phyloP scores from a whole-genome alignment of 2,113 vertebrate species.

The Pollimyrus isidori region DNA sequence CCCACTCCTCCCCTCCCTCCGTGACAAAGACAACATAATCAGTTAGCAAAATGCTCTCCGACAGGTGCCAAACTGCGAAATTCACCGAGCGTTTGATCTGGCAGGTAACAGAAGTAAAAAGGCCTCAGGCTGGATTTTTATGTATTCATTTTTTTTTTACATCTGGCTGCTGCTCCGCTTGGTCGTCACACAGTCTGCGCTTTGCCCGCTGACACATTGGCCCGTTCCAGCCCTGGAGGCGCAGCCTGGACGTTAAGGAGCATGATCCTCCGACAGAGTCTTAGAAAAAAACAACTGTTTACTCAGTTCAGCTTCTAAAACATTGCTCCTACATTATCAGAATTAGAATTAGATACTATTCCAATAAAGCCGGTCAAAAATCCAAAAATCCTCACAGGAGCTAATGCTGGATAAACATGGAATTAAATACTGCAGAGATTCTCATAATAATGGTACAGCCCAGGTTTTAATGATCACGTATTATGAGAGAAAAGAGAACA shows the following conservation, averaged over 20 bases:
- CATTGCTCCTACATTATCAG: not conserved
- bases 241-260: not conserved
- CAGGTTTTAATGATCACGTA: not conserved
- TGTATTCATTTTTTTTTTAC: not conserved
- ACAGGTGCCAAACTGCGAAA: conserved; percentile 40
- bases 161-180: not conserved
- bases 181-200: not conserved
- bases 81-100: conserved; percentile 47
- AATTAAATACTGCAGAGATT: not conserved
- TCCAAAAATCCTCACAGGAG: not conserved
- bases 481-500: not conserved
- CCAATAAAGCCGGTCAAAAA: not conserved
- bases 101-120: conserved; percentile 43
- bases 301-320: not conserved
- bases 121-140: conserved; percentile 25
- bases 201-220: not conserved
- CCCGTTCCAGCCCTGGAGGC: not conserved
- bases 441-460: not conserved
- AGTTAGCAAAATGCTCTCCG: conserved; percentile 44
- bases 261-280: not conserved
- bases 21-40: conserved; percentile 35
- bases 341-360: not conserved
- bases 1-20: not conserved
- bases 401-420: not conserved
- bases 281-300: not conserved